A percentile compares a stretch with the other conserved stretches of the same genome.
Conservation (phyloP, 2,113 vertebrate genomes). For the Silurus glanis region DNA sequence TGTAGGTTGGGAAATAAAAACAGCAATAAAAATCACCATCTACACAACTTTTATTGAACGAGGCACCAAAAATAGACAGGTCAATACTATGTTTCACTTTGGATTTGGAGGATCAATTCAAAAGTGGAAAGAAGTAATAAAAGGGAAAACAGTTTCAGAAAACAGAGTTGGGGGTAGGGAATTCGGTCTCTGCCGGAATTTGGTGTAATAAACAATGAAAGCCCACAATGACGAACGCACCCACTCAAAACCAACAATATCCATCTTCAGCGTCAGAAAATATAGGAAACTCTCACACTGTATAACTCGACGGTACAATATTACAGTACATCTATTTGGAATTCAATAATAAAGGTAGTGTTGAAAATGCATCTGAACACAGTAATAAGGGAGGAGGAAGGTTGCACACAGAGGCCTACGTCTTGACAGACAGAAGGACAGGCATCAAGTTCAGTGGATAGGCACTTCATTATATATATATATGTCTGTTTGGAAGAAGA, state of each 20-base stretch:
- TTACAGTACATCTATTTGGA: slow-evolving; percentile 31
- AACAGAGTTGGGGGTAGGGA: background rate
- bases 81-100: slow-evolving; percentile 47
- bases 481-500: too few species aligned
- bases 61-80: slow-evolving; percentile 49
- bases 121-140: slow-evolving; percentile 5
- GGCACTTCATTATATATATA: slow-evolving; percentile 52
- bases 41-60: slow-evolving; percentile 53
- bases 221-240: slow-evolving; percentile 22
- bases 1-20: background rate
- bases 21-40: slow-evolving; percentile 20
- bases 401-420: background rate
- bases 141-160: background rate
- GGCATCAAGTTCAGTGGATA: slow-evolving; percentile 60
- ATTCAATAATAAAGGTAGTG: background rate
- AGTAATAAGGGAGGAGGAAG: slow-evolving; percentile 13
- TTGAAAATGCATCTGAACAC: slow-evolving; percentile 23
- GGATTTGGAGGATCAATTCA: slow-evolving; percentile 16
- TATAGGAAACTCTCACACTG: slow-evolving; percentile 23
- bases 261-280: slow-evolving; percentile 25
- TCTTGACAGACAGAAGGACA: slow-evolving; percentile 24
- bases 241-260: slow-evolving; percentile 27
- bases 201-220: slow-evolving; percentile 17
- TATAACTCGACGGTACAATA: slow-evolving; percentile 24
- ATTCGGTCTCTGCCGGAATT: slow-evolving; percentile 19